Evolutionary conservation across 37 sponge, comb jelly and placozoan genomes (phyloP).

Genomic region (Theonella swinhoei): DNA sequence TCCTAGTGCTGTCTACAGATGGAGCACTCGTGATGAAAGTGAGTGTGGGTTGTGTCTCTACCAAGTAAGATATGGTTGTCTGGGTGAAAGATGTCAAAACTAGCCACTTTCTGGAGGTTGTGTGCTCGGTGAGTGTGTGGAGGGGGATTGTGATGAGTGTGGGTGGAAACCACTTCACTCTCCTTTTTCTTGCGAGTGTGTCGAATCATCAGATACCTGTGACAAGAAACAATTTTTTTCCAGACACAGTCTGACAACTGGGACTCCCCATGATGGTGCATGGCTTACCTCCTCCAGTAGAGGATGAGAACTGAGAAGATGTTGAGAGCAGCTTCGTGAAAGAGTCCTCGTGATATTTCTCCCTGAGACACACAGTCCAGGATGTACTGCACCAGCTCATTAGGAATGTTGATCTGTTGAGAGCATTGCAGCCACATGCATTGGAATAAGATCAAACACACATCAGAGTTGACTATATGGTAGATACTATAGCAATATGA

Average conservation of each 20-base stretch:
- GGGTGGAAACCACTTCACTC: neutral
- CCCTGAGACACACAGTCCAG: conserved; percentile 57
- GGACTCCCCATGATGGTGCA: too few relatives aligned
- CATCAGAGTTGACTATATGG: too few relatives aligned
- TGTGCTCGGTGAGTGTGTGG: neutral
- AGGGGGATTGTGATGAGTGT: neutral
- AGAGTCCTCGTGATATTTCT: conserved; percentile 71
- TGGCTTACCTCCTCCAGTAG: conserved; percentile 91
- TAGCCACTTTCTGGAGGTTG: neutral
- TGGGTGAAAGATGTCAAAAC: neutral
- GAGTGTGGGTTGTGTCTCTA: too few relatives aligned
- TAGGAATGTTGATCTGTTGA: conserved; percentile 70
- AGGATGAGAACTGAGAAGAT: conserved; percentile 75
- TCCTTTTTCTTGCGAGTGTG: neutral
- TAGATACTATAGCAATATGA: too few relatives aligned
- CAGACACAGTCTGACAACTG: too few relatives aligned
- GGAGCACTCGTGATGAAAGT: neutral
- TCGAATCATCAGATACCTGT: neutral
- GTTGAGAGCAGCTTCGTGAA: conserved; percentile 87
- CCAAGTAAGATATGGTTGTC: too few relatives aligned
- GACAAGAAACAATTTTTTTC: too few relatives aligned
- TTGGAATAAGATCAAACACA: neutral
- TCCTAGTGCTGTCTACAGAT: too few relatives aligned
- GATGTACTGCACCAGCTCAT: conserved; percentile 58
- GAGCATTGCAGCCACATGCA: neutral